These are phyloP conservation scores for Notothenia rossii DNA, from an alignment of 2,113 vertebrate genomes.

Conservation along the genomic window DNA sequence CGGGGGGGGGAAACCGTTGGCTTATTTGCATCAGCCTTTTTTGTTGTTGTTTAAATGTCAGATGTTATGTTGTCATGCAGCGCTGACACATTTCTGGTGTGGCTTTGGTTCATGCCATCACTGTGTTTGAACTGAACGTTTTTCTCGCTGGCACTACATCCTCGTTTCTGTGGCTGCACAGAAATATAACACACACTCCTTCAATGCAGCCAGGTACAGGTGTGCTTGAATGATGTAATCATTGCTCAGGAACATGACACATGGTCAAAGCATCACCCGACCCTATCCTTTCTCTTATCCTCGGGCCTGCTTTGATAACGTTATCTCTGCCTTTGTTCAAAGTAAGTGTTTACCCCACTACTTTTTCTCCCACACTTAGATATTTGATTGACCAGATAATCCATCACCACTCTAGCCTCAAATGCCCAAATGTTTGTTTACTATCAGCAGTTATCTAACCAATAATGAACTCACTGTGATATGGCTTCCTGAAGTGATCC, in stretches of 20 bases:
- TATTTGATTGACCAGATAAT: conserved; percentile 9
- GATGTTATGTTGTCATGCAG: neutral
- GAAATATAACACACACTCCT: conserved; percentile 13
- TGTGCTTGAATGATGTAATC: conserved; percentile 37
- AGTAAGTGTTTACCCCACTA: neutral
- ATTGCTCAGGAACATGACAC: conserved; percentile 34
- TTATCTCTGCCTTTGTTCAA: conserved; percentile 22
- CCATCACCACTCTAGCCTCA: neutral
- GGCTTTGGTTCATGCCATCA: conserved; percentile 20
- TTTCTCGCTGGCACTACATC: conserved; percentile 6
- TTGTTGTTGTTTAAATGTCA: neutral
- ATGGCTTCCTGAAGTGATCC: conserved; percentile 11
- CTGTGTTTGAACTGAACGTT: conserved; percentile 10
- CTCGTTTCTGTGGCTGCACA: conserved; percentile 37
- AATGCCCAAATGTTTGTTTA: conserved; percentile 9
- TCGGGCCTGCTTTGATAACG: conserved; percentile 6
- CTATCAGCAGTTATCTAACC: conserved; percentile 10
- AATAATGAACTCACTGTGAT: neutral
- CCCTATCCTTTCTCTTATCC: conserved; percentile 12
- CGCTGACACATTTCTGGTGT: conserved; percentile 30
- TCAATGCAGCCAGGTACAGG: conserved; percentile 10
- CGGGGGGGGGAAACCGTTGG: neutral
- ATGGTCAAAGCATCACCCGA: neutral
- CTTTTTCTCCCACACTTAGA: neutral
- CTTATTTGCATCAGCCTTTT: neutral